phyloP scores from a whole-genome alignment of 1,140 invertebrate species.

The Bathynomus jamesi region DNA sequence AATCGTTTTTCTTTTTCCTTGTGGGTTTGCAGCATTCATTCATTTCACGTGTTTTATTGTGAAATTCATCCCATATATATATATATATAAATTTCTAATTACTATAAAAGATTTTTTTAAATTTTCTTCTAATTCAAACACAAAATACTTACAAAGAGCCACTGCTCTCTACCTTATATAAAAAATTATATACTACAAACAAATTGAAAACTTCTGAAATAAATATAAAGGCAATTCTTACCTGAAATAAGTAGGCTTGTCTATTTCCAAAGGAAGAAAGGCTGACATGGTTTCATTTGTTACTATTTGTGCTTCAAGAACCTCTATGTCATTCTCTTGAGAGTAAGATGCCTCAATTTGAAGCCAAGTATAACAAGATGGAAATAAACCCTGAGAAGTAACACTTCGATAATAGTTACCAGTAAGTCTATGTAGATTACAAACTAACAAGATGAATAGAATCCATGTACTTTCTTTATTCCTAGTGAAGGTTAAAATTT shows the following conservation, averaged over 20 bases:
- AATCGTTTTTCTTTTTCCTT: too few relatives aligned
- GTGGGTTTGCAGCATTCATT: too few relatives aligned
- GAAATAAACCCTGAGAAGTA: conserved; percentile 23
- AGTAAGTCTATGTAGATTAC: background rate
- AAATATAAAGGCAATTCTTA: background rate
- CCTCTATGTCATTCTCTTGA: conserved; percentile 22
- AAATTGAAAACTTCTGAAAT: too few relatives aligned
- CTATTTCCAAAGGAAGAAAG: conserved; percentile 10
- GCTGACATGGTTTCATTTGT: conserved; percentile 14
- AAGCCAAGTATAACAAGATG: conserved; percentile 35
- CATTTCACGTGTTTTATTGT: too few relatives aligned
- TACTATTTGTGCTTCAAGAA: conserved; percentile 24
- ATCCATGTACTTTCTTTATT: background rate
- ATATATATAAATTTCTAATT: too few relatives aligned
- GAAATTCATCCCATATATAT: too few relatives aligned
- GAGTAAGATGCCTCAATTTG: conserved; percentile 18
- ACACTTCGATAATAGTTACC: background rate
- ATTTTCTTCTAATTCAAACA: too few relatives aligned
- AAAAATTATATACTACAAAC: background rate
- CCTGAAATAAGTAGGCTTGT: conserved; percentile 22
- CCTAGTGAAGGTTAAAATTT: background rate
- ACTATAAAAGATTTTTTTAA: too few relatives aligned
- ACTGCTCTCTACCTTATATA: too few relatives aligned
- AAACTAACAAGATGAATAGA: background rate
- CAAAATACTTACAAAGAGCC: too few relatives aligned